Conservation (phyloP, 2,888 invertebrate genomes). For the Lasioglossum vierecki region DNA sequence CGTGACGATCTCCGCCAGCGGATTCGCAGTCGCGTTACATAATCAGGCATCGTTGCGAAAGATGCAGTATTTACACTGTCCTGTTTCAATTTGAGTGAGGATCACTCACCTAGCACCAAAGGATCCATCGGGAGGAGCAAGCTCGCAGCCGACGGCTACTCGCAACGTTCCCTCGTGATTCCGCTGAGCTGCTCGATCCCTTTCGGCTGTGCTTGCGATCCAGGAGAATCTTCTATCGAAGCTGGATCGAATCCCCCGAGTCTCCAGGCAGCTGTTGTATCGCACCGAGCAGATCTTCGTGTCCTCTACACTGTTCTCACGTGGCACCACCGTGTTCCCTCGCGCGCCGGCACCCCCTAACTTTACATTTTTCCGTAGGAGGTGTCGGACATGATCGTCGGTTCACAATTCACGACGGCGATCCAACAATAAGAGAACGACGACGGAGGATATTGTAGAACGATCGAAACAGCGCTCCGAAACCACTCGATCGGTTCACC, state of each 20-base stretch:
- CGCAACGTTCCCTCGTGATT: constrained; percentile 39
- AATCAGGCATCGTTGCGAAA: not conserved
- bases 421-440: too few relatives aligned
- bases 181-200: not conserved
- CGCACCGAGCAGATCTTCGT: not conserved
- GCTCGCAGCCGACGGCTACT: constrained; percentile 73
- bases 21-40: not conserved
- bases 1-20: not conserved
- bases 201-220: not conserved
- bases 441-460: not conserved
- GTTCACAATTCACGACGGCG: constrained; percentile 1
- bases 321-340: constrained; percentile 30
- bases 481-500: constrained; percentile 26
- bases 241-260: not conserved
- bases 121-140: constrained; percentile 78
- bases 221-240: not conserved
- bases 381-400: not conserved
- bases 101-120: constrained; percentile 78
- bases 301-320: not conserved
- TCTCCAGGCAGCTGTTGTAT: not conserved
- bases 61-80: not conserved
- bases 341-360: not conserved
- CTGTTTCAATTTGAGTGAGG: not conserved
- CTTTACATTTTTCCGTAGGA: constrained; percentile 34
- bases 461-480: too few relatives aligned